phyloP scores from a whole-genome alignment of 2,888 invertebrate genomes.

The Andrena fulva region DNA sequence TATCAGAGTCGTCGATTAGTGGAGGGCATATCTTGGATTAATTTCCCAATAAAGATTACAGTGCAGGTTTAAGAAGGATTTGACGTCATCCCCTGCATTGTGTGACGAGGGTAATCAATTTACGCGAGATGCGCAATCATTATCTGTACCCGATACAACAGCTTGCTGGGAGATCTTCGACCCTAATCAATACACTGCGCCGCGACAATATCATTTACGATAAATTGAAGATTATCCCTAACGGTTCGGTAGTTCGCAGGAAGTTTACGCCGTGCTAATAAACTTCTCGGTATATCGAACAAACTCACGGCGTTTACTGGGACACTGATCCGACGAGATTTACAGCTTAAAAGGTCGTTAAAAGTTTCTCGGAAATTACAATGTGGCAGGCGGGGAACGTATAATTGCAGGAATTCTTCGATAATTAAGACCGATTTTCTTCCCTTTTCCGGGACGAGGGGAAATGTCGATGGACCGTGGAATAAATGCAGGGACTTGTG shows the following conservation, averaged over 20 bases:
- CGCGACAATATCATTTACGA: conserved; percentile 60
- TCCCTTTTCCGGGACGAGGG: background rate
- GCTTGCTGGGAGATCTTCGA: conserved; percentile 59
- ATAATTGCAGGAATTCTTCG: conserved; percentile 25
- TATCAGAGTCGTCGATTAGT: background rate
- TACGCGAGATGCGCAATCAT: conserved; percentile 39
- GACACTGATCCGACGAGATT: conserved; percentile 53
- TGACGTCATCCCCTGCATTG: conserved; percentile 9
- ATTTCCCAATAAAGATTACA: conserved; percentile 5
- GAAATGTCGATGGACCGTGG: background rate
- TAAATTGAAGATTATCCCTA: conserved; percentile 61
- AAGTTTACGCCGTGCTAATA: conserved; percentile 63
- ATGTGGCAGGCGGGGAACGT: conserved; percentile 5
- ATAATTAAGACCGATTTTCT: conserved; percentile 3
- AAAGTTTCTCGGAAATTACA: conserved; percentile 54
- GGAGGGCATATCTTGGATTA: background rate
- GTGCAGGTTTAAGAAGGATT: conserved; percentile 17
- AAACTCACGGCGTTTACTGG: conserved; percentile 60
- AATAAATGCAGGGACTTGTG: too few species aligned
- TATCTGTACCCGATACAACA: conserved; percentile 51
- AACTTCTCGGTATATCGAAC: conserved; percentile 60
- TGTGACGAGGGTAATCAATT: conserved; percentile 42
- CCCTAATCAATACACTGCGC: conserved; percentile 66
- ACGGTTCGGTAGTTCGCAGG: conserved; percentile 51
- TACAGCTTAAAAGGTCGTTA: conserved; percentile 53